A percentile compares a stretch with the other conserved stretches of the same genome.
Conservation (phyloP, 2,888 invertebrate species). For the Cataglyphis albicans region DNA sequence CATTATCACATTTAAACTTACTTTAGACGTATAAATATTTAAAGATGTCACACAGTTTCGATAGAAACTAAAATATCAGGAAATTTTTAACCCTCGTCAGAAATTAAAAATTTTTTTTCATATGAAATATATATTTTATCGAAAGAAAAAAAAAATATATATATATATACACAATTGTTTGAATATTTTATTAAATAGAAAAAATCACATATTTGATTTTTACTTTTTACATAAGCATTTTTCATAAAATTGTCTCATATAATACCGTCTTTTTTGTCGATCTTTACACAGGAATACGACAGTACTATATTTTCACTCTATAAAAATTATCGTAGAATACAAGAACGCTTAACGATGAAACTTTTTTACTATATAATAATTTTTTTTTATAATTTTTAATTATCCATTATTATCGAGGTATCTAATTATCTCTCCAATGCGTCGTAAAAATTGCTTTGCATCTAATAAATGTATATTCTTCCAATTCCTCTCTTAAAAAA, state of each 20-base stretch:
- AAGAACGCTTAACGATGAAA: neutral
- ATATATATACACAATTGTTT: neutral
- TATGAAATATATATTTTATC: constrained; percentile 5
- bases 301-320: neutral
- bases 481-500: neutral
- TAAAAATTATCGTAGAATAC: neutral
- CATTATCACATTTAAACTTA: neutral
- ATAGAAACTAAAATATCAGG: constrained; percentile 1
- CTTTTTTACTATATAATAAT: neutral
- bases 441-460: neutral
- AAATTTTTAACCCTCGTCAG: neutral
- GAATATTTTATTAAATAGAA: neutral
- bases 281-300: neutral
- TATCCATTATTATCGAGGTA: neutral
- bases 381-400: neutral
- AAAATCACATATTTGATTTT: neutral
- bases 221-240: neutral
- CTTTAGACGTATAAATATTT: constrained; percentile 16
- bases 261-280: neutral
- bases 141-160: neutral
- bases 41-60: neutral
- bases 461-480: neutral
- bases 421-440: neutral
- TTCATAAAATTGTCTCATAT: neutral
- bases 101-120: neutral